phyloP scores from a whole-genome alignment of 2,888 invertebrate species.

The Eupelmus urozonus region DNA sequence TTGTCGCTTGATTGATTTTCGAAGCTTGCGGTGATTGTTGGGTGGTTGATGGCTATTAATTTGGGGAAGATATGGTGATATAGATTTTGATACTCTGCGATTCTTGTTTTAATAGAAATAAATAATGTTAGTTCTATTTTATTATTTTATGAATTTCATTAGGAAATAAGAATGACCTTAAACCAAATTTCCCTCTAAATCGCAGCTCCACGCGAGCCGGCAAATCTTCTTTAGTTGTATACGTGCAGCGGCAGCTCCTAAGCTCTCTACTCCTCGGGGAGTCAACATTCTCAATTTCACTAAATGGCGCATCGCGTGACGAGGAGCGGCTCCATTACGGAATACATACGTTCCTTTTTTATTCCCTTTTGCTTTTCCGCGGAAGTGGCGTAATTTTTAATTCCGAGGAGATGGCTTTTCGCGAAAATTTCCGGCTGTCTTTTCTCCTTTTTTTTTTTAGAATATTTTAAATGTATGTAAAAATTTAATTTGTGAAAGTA shows the following conservation, averaged over 20 bases:
- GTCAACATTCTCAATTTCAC: conserved; percentile 57
- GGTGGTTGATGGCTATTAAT: no score
- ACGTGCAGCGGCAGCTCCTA: not conserved
- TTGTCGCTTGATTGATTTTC: no score
- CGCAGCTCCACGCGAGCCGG: not conserved
- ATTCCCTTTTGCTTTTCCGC: not conserved
- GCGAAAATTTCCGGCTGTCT: conserved; percentile 25
- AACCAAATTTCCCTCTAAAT: not conserved
- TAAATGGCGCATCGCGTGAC: conserved; percentile 63
- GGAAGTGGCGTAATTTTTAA: conserved; percentile 58
- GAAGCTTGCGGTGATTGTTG: no score
- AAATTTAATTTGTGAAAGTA: no score
- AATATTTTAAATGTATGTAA: no score
- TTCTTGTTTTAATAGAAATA: no score
- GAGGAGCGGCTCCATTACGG: conserved; percentile 59
- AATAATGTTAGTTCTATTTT: no score
- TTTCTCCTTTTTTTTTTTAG: not conserved
- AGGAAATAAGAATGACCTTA: not conserved
- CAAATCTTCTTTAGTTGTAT: not conserved
- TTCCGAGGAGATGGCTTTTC: conserved; percentile 11
- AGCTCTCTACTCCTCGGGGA: conserved; percentile 21
- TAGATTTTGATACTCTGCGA: no score
- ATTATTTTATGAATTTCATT: not conserved
- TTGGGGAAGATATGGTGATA: no score
- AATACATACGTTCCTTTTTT: conserved; percentile 30